phyloP scores from a whole-genome alignment of 2,113 vertebrate species.

The Eptatretus burgeri region DNA sequence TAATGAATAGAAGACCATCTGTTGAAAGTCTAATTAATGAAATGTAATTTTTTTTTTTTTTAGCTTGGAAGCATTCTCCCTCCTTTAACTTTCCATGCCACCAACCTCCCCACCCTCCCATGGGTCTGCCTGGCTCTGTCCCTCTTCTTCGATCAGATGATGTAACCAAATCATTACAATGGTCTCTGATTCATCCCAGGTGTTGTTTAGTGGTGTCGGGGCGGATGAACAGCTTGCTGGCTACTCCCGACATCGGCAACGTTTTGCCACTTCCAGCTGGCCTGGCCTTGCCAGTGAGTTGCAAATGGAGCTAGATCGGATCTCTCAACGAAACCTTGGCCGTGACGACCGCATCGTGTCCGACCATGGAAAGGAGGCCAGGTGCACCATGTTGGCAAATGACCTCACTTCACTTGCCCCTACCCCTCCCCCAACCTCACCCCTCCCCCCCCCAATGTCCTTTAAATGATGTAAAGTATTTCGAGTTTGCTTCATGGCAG shows the following conservation, averaged over 20 bases:
- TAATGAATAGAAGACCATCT: too few relatives aligned
- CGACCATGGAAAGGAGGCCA: constrained; percentile 72
- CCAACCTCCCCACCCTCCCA: too few relatives aligned
- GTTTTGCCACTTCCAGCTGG: constrained; percentile 27
- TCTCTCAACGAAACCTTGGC: constrained; percentile 66
- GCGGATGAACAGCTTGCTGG: constrained; percentile 87
- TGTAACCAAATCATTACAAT: constrained; percentile 4
- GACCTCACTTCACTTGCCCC: too few relatives aligned
- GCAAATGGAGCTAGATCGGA: constrained; percentile 45
- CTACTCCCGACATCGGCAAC: constrained; percentile 48
- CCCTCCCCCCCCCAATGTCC: too few relatives aligned
- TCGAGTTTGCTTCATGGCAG: too few relatives aligned
- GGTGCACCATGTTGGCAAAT: constrained; percentile 18
- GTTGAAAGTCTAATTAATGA: too few relatives aligned
- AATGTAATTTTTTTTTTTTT: too few relatives aligned
- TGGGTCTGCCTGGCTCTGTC: too few relatives aligned
- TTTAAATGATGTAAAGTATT: too few relatives aligned
- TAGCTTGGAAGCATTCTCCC: too few relatives aligned
- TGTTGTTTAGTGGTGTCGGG: constrained; percentile 60
- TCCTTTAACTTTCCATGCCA: too few relatives aligned
- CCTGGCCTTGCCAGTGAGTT: constrained; percentile 41
- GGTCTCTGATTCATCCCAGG: constrained; percentile 16
- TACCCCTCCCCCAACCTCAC: too few relatives aligned
- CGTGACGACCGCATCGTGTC: constrained; percentile 59
- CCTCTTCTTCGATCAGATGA: not conserved